Evolutionary conservation across 1,140 invertebrate genomes (phyloP).

Genomic region (Trialeurodes vaporariorum): DNA sequence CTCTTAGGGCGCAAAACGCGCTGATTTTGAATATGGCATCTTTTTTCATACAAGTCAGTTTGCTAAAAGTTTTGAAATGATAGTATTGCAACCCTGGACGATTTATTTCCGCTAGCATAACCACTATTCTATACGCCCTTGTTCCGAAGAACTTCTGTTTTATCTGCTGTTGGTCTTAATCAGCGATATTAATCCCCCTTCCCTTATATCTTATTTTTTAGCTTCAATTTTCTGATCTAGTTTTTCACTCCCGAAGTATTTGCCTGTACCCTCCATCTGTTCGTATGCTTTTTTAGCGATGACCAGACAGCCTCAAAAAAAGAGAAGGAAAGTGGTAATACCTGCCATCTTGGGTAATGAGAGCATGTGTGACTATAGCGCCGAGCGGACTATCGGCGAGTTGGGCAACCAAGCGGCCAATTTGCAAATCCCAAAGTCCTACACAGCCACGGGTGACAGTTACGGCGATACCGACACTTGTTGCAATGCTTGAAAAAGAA

Average conservation of each 20-base stretch:
- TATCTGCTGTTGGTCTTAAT: too few species aligned
- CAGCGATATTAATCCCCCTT: too few species aligned
- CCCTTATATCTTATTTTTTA: too few species aligned
- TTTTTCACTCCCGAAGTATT: not conserved
- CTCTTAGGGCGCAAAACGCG: too few species aligned
- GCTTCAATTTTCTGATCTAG: not conserved
- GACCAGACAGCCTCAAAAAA: not conserved
- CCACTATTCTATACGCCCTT: too few species aligned
- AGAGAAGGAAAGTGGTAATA: constrained; percentile 29
- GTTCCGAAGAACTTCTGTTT: too few species aligned
- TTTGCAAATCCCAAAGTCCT: constrained; percentile 87
- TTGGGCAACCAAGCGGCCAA: constrained; percentile 68
- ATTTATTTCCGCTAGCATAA: too few species aligned
- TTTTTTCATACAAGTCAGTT: too few species aligned
- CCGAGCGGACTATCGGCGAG: constrained; percentile 84
- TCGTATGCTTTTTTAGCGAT: not conserved
- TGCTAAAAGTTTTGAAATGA: too few species aligned
- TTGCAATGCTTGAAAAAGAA: constrained; percentile 47
- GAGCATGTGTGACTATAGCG: constrained; percentile 86
- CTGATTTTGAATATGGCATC: too few species aligned
- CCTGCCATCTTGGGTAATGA: constrained; percentile 72
- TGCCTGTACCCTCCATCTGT: not conserved
- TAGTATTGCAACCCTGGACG: too few species aligned
- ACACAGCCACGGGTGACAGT: constrained; percentile 86
- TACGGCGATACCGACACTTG: constrained; percentile 60